Percentiles rank a stretch among this genome's conserved stretches.
These are phyloP conservation scores for Thunnus maccoyii DNA, from an alignment of 2,113 vertebrate genomes.

Conservation along the genomic window DNA sequence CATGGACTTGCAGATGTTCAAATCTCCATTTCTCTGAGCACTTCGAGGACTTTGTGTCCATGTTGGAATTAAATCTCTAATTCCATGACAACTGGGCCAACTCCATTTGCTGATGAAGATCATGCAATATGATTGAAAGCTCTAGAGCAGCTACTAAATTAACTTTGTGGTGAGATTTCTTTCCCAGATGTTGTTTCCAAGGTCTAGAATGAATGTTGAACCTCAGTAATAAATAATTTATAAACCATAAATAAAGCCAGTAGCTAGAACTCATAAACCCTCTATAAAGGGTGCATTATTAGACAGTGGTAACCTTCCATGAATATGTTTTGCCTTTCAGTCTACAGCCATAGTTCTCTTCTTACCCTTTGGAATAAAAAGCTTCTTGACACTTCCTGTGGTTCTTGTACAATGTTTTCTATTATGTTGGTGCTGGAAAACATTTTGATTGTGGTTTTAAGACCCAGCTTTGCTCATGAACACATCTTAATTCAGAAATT, in stretches of 20 bases:
- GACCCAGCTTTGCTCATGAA: neutral
- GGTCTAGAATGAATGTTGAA: neutral
- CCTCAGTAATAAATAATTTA: neutral
- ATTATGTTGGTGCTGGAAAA: neutral
- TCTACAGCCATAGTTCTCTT: neutral
- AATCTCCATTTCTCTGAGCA: neutral
- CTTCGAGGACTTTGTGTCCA: neutral
- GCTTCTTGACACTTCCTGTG: neutral
- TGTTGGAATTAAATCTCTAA: neutral
- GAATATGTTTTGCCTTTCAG: neutral
- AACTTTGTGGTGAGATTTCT: neutral
- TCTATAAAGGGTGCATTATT: neutral
- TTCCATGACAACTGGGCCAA: neutral
- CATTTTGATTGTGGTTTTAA: neutral
- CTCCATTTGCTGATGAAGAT: neutral
- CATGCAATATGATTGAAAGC: neutral
- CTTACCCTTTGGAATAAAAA: neutral
- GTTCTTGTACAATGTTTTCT: slow-evolving; percentile 6
- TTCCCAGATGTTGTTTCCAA: neutral
- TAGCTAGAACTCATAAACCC: neutral
- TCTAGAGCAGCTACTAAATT: neutral
- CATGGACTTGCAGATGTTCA: neutral
- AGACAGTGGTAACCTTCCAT: neutral
- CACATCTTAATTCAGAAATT: no score
- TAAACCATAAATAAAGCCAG: neutral